These are phyloP conservation scores for Melitaea cinxia DNA, from an alignment of 1,140 invertebrate genomes.

Conservation along the genomic window DNA sequence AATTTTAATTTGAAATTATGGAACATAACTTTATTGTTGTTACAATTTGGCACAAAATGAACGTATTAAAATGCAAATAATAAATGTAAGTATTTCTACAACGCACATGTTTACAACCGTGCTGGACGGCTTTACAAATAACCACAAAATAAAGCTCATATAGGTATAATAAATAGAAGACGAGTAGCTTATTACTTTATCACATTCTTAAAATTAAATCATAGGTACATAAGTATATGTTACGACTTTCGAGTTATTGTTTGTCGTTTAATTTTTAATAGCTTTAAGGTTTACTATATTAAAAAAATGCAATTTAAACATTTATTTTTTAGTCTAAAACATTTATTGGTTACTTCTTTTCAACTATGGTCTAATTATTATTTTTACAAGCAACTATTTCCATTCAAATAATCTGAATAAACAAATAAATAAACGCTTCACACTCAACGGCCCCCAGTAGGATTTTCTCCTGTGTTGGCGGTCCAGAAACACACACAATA, in stretches of 20 bases:
- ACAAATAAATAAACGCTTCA: no score
- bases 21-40: constrained; percentile 18
- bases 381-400: no score
- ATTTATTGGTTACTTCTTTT: no score
- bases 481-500: no score
- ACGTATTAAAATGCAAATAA: constrained; percentile 20
- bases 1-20: neutral
- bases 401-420: no score
- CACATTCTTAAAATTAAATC: neutral
- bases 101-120: constrained; percentile 39
- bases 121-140: constrained; percentile 38
- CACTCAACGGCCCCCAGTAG: no score
- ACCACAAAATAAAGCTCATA: constrained; percentile 9
- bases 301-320: no score
- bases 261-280: no score
- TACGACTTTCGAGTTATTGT: neutral
- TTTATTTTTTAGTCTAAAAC: no score
- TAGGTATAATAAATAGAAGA: neutral
- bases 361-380: no score
- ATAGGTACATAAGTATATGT: neutral
- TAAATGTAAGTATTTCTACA: constrained; percentile 32
- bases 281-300: no score
- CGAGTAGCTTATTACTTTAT: neutral
- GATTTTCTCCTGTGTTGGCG: no score
- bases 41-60: constrained; percentile 40